Evolutionary conservation across 2,113 vertebrate genomes (phyloP).

Genomic region (Seriola dumerili): DNA sequence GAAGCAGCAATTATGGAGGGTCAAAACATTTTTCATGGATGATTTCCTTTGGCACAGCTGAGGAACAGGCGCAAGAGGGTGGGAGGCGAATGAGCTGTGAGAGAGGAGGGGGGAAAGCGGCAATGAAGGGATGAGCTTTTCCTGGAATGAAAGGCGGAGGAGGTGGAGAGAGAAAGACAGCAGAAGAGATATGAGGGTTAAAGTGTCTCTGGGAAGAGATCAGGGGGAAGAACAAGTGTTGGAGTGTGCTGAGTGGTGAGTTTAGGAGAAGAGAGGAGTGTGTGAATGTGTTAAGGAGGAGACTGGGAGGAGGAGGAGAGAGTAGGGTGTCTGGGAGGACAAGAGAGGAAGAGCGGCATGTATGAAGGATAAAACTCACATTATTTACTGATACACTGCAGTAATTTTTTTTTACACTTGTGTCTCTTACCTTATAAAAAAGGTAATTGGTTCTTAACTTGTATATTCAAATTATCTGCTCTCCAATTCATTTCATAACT

Average conservation of each 20-base stretch:
- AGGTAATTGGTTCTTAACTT: too few species aligned
- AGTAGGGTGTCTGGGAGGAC: neutral
- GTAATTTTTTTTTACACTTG: too few species aligned
- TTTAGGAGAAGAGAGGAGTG: constrained; percentile 1
- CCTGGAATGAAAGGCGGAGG: constrained; percentile 19
- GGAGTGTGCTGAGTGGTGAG: neutral
- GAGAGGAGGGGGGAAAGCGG: constrained; percentile 16
- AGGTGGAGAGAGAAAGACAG: constrained; percentile 22
- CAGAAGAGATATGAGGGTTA: constrained; percentile 31
- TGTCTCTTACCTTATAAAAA: too few species aligned
- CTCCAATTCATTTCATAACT: neutral
- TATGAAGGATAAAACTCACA: neutral
- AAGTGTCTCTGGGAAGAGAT: constrained; percentile 39
- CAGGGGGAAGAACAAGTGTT: constrained; percentile 18
- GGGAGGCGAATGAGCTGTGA: constrained; percentile 34
- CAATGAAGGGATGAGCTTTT: constrained; percentile 16
- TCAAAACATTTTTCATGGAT: constrained; percentile 83
- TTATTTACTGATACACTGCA: too few species aligned
- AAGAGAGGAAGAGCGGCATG: neutral
- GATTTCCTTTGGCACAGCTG: constrained; percentile 71
- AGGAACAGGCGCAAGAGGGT: constrained; percentile 43
- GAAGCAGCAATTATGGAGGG: constrained; percentile 76
- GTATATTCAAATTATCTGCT: neutral
- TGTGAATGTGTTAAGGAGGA: constrained; percentile 9
- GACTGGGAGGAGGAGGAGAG: neutral